phyloP scores from a whole-genome alignment of 2,888 invertebrate genomes.

The Malacosoma neustria region DNA sequence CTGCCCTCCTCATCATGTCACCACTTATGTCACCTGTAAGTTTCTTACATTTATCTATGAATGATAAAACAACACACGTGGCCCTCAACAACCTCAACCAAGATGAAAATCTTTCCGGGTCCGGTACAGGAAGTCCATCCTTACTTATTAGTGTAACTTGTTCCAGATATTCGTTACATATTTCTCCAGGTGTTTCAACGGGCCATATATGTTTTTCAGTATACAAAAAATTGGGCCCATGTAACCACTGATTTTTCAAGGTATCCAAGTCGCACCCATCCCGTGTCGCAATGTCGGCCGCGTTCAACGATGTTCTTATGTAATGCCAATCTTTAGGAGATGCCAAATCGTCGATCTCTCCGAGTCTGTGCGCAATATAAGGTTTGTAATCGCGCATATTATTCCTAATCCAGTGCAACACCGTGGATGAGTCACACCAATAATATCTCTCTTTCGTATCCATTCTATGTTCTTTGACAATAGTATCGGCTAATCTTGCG shows the following conservation, averaged over 20 bases:
- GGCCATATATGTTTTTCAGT: not conserved
- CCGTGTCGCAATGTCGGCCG: conserved; percentile 13
- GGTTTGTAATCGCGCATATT: conserved; percentile 11
- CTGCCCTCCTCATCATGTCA: not conserved
- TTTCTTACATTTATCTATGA: conserved; percentile 6
- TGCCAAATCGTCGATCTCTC: conserved; percentile 17
- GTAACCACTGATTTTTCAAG: conserved; percentile 5
- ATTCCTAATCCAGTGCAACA: conserved; percentile 15
- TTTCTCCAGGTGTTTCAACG: not conserved
- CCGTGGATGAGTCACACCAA: conserved; percentile 16
- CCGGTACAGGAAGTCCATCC: conserved; percentile 1
- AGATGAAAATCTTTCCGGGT: conserved; percentile 4
- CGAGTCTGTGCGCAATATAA: conserved; percentile 14
- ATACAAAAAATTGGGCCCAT: conserved; percentile 5
- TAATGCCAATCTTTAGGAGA: conserved; percentile 18
- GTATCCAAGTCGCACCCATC: not conserved
- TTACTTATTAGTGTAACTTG: not conserved
- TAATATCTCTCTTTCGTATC: conserved; percentile 1
- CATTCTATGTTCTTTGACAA: conserved; percentile 4
- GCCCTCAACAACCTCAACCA: conserved; percentile 4
- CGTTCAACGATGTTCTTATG: conserved; percentile 16
- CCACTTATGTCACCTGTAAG: not conserved
- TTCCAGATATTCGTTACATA: not conserved
- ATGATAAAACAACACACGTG: conserved; percentile 3
- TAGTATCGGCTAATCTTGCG: conserved; percentile 4